These are phyloP conservation scores for Cartodere bifasciata DNA, from an alignment of 2,888 invertebrate genomes.

Conservation along the genomic window DNA sequence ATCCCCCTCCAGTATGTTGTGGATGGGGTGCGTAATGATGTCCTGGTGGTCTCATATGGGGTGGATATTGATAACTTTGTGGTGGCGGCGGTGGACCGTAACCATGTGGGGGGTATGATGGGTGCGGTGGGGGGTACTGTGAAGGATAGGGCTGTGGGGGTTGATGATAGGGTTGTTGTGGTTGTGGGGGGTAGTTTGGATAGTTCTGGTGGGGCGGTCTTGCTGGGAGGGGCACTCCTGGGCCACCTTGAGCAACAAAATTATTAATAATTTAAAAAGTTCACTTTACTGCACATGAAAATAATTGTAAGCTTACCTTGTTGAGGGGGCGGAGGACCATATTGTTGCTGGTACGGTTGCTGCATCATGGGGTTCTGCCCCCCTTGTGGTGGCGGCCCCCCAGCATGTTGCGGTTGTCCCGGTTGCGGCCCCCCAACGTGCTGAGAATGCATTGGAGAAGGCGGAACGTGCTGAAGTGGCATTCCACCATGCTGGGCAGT, in stretches of 20 bases:
- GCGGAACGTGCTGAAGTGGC: constrained; percentile 11
- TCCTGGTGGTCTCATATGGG: constrained; percentile 38
- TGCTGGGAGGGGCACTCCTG: constrained; percentile 41
- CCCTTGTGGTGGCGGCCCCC: constrained; percentile 25
- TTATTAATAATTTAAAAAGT: too few species aligned
- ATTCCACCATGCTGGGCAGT: constrained; percentile 22
- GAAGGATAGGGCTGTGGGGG: constrained; percentile 37
- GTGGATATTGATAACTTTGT: constrained; percentile 42
- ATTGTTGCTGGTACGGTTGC: constrained; percentile 19
- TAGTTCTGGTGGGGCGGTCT: constrained; percentile 43
- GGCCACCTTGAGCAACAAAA: too few species aligned
- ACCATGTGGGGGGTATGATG: constrained; percentile 34
- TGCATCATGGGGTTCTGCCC: constrained; percentile 33
- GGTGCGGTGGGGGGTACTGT: constrained; percentile 31
- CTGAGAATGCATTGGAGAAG: constrained; percentile 9
- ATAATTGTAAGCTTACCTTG: too few species aligned
- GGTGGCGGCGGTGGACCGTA: constrained; percentile 36
- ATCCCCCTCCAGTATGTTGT: constrained; percentile 6
- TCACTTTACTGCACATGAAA: too few species aligned
- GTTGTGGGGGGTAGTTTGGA: constrained; percentile 35
- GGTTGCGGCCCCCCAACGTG: constrained; percentile 15
- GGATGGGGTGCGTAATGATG: constrained; percentile 34
- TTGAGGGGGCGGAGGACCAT: constrained; percentile 35
- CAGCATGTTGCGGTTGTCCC: constrained; percentile 19
- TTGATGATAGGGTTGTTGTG: constrained; percentile 33